Evolutionary conservation across 2,113 vertebrate genomes (phyloP).

Genomic region (Lepus timidus): DNA sequence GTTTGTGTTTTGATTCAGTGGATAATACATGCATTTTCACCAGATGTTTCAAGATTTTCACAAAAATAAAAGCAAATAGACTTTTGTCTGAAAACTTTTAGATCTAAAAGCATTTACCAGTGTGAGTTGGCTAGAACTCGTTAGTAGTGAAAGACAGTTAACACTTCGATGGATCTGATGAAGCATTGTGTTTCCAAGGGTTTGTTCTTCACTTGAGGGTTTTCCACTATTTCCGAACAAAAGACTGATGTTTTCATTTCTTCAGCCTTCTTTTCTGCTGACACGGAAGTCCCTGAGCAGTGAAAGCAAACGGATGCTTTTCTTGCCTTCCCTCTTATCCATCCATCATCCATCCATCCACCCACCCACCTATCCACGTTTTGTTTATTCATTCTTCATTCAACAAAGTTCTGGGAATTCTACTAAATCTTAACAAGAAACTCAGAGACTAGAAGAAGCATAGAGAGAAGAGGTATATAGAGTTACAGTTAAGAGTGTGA

Average conservation of each 20-base stretch:
- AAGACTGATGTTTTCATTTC: conserved; percentile 2
- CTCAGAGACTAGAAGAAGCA: too few species aligned
- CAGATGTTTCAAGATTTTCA: conserved; percentile 39
- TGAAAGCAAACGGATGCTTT: not conserved
- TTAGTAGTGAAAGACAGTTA: conserved; percentile 27
- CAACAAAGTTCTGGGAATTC: not conserved
- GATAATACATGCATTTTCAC: conserved; percentile 22
- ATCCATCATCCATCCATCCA: too few species aligned
- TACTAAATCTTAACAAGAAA: not conserved
- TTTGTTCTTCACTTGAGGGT: conserved; percentile 40
- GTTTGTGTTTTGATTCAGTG: conserved; percentile 38
- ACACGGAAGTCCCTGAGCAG: not conserved
- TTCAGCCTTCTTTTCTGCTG: not conserved
- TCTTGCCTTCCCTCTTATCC: not conserved
- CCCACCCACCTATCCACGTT: not conserved
- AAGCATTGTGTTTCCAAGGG: conserved; percentile 26
- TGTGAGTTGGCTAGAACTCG: conserved; percentile 10
- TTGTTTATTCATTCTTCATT: not conserved
- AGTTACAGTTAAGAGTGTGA: not conserved
- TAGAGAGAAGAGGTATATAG: not conserved
- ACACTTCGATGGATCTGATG: not conserved
- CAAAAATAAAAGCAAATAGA: conserved; percentile 2
- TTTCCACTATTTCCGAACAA: conserved; percentile 23
- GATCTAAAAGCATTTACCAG: conserved; percentile 14
- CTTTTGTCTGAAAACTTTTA: conserved; percentile 6